Evolutionary conservation across 2,888 invertebrate species (phyloP).

Genomic region (Drosophila limbata): DNA sequence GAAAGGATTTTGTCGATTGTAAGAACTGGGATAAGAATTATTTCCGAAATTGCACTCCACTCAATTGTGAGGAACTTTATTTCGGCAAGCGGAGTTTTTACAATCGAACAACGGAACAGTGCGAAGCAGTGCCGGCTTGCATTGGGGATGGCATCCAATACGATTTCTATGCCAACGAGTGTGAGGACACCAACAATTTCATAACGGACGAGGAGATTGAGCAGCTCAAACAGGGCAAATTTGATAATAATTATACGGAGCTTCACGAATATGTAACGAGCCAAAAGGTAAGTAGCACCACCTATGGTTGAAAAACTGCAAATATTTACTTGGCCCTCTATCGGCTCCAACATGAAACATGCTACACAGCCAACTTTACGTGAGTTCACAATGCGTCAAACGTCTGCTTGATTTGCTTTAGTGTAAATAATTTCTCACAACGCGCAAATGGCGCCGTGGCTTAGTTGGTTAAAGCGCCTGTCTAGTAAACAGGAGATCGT

Average conservation of each 20-base stretch:
- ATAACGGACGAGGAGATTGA: slow-evolving; percentile 65
- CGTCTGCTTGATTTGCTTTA: slow-evolving; percentile 4
- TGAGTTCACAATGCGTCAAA: neutral
- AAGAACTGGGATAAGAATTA: slow-evolving; percentile 86
- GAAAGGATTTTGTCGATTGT: slow-evolving; percentile 72
- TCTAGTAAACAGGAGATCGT: slow-evolving; percentile 86
- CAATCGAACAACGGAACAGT: slow-evolving; percentile 80
- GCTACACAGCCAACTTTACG: slow-evolving; percentile 6
- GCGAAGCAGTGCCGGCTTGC: slow-evolving; percentile 67
- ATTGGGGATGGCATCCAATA: slow-evolving; percentile 41
- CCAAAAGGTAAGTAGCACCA: slow-evolving; percentile 31
- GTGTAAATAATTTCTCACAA: neutral
- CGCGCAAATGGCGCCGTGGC: slow-evolving; percentile 83
- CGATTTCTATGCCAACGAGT: slow-evolving; percentile 67
- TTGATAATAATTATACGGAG: slow-evolving; percentile 51
- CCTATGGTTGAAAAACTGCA: neutral
- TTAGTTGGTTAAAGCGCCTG: slow-evolving; percentile 86
- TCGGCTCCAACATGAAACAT: neutral
- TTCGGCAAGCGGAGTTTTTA: slow-evolving; percentile 86
- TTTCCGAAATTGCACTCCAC: slow-evolving; percentile 86
- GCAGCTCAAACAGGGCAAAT: slow-evolving; percentile 54
- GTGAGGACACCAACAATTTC: slow-evolving; percentile 52
- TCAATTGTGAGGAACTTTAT: slow-evolving; percentile 87
- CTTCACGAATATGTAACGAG: slow-evolving; percentile 28
- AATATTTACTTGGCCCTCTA: slow-evolving; percentile 16